Evolutionary conservation across 2,888 invertebrate genomes (phyloP).

Genomic region (Torymus aiolomorphi): DNA sequence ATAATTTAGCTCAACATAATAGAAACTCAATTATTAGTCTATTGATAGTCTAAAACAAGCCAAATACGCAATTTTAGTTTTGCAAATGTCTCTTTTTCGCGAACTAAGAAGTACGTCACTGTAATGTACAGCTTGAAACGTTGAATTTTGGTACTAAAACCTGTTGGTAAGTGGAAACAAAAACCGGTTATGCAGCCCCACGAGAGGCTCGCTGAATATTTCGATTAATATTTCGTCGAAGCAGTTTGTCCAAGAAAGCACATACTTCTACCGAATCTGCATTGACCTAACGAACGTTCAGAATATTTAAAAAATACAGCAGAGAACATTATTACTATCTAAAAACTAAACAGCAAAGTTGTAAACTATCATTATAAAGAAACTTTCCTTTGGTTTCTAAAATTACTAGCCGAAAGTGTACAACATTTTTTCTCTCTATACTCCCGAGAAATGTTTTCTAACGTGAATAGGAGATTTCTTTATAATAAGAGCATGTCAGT

Average conservation of each 20-base stretch:
- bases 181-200: constrained; percentile 45
- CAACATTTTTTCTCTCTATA: background rate
- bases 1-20: no score
- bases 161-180: constrained; percentile 32
- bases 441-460: background rate
- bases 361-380: background rate
- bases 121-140: constrained; percentile 3
- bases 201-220: constrained; percentile 27
- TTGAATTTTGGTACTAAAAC: constrained; percentile 38
- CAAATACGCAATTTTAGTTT: background rate
- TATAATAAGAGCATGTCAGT: background rate
- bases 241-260: background rate
- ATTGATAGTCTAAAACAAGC: no score
- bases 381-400: background rate
- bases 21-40: no score
- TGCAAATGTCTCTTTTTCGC: constrained; percentile 14
- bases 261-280: background rate
- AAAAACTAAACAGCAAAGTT: no score
- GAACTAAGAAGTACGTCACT: background rate
- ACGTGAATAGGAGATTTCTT: constrained; percentile 12
- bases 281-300: no score
- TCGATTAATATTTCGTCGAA: constrained; percentile 43
- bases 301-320: background rate
- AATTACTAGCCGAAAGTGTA: no score
- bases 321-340: no score